phyloP scores from a whole-genome alignment of 2,797 vertebrate species.

The Ctenopoma multispine region DNA sequence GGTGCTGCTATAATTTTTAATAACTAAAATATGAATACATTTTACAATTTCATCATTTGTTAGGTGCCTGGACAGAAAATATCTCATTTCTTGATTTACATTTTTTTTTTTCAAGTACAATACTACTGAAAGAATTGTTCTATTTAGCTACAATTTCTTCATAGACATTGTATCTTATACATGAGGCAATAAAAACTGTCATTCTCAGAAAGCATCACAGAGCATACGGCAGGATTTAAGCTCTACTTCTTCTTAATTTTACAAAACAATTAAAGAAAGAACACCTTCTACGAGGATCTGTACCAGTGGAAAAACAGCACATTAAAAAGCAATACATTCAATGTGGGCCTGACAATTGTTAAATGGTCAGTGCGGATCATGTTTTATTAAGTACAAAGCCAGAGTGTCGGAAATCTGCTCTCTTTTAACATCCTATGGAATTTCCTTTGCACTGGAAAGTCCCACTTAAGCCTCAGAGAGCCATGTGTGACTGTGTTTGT shows the following conservation, averaged over 20 bases:
- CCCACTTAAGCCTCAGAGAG: conserved; percentile 44
- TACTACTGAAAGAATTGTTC: too few species aligned
- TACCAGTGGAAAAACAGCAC: conserved; percentile 48
- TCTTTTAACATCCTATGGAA: conserved; percentile 69
- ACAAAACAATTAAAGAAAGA: background rate
- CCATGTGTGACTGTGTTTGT: conserved; percentile 26
- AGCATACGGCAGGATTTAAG: conserved; percentile 43
- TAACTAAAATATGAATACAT: too few species aligned
- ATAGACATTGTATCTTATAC: background rate
- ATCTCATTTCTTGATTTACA: too few species aligned
- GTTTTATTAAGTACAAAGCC: conserved; percentile 72
- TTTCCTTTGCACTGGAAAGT: conserved; percentile 69
- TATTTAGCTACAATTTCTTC: too few species aligned
- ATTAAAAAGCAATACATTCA: conserved; percentile 58
- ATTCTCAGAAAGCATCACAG: conserved; percentile 25
- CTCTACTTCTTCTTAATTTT: conserved; percentile 29
- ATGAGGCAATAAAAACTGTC: too few species aligned
- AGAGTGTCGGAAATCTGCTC: conserved; percentile 66
- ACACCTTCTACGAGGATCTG: conserved; percentile 11
- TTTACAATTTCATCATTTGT: too few species aligned
- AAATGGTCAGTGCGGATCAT: conserved; percentile 53
- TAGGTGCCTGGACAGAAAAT: too few species aligned
- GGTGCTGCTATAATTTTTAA: too few species aligned
- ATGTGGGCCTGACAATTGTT: conserved; percentile 53
- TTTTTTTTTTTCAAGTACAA: too few species aligned